Base-by-base conservation (phyloP, 2,888 invertebrate species). In the Lysandra coridon region DNA sequence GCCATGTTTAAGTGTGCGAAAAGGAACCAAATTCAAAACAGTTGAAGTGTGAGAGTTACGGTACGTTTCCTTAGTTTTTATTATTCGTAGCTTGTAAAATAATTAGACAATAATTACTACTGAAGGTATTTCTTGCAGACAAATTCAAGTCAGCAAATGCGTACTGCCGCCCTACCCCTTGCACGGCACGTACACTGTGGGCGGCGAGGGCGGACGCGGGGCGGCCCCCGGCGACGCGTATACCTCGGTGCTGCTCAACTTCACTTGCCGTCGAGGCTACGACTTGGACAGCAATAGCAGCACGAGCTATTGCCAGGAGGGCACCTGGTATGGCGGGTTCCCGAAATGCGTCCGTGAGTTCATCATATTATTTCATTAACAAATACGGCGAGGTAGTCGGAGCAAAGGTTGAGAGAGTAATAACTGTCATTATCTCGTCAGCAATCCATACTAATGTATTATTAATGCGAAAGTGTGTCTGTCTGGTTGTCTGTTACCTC, bases 261-360 rank as follows among this genome's bases (percentile, higher is more conserved):
- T 90, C 12, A 86, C 86, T n/a, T 92, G 92, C 81, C 80, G 84
- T 3, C 83, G 83, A 12, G 89, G 89, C 3, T 92, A 88, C 78
- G 87, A 86, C 0, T 81, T 89, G 0, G 60, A 83, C 0, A 87
- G 85, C 1, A 57, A 81, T 2, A 80, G 57, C 6, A 44, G 76
- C 1, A 37, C 60, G 14, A 78, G 88, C 23, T 84, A 84, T 81
- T 92, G 92, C 79, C 82, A 82, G n/a, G 83, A 85, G 0, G 92
- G 91, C 0, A 73, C 74, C 0, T 92, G 89, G 92, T 82, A 82
- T 3, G 57, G 73, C 0, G 78, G 78, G 1, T 79, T 84, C 33
- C 85, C 85, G 1, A 81, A 82, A 33, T 89, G 89, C 81, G 83
- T 83, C 49, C 86, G 89, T 89, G 57, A 88, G 88, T 88, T 7